Percentiles rank a stretch among this genome's conserved stretches.
These are phyloP conservation scores for Turritopsis rubra DNA, from an alignment of 30 jellyfish, hydroid and myxozoan genomes.

Conservation along the genomic window DNA sequence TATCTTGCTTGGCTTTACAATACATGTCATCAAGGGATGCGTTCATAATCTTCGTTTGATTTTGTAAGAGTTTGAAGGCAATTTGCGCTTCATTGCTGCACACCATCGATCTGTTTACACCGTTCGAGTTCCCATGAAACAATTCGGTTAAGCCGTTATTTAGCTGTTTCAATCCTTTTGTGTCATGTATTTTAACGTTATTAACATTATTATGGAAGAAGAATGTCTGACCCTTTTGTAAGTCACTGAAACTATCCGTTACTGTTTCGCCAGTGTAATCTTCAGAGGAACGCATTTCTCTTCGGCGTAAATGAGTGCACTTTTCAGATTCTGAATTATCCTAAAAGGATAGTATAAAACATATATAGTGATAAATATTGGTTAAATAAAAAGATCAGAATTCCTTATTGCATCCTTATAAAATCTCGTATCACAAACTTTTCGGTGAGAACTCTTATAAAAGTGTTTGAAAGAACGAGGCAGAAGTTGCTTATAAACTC, in stretches of 20 bases:
- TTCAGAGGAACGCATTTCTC: neutral
- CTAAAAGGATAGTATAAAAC: neutral
- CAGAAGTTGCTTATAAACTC: no score
- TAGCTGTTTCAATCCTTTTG: neutral
- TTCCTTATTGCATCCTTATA: no score
- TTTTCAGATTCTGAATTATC: neutral
- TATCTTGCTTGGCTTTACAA: conserved; percentile 51
- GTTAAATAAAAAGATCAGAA: no score
- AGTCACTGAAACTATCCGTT: neutral
- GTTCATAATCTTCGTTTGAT: conserved; percentile 51
- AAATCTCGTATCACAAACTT: no score
- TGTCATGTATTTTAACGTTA: neutral
- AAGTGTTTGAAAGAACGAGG: no score
- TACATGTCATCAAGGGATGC: conserved; percentile 53
- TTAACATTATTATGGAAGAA: neutral
- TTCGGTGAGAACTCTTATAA: no score
- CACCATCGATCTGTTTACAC: conserved; percentile 4
- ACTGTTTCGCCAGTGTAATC: neutral
- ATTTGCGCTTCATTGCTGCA: conserved; percentile 27
- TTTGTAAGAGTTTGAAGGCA: conserved; percentile 33
- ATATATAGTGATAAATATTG: no score
- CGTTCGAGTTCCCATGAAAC: neutral
- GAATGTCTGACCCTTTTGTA: neutral
- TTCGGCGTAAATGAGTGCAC: neutral
- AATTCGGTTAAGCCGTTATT: neutral